Conservation (phyloP, 1,140 invertebrate species). For the Drosophila lowei region DNA sequence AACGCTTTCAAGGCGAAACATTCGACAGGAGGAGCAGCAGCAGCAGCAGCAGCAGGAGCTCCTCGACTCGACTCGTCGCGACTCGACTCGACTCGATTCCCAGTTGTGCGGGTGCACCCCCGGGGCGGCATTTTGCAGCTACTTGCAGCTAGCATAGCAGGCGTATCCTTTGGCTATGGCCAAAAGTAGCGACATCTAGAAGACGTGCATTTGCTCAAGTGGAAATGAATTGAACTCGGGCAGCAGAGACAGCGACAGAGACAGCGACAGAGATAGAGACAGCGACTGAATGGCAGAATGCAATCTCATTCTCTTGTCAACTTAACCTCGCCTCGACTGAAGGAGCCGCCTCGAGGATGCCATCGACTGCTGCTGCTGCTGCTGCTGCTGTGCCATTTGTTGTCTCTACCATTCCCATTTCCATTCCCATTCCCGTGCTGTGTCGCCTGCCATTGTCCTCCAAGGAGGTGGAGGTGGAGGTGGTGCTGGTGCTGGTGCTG, state of each 20-base stretch:
- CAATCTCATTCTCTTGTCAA: slow-evolving; percentile 81
- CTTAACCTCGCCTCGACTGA: slow-evolving; percentile 70
- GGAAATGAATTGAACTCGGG: slow-evolving; percentile 80
- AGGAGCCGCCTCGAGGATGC: slow-evolving; percentile 28
- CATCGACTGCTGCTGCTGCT: slow-evolving; percentile 19
- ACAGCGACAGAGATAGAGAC: slow-evolving; percentile 30
- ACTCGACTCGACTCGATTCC: slow-evolving; percentile 1
- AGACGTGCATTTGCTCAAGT: slow-evolving; percentile 81
- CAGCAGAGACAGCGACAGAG: slow-evolving; percentile 43
- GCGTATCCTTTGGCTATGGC: slow-evolving; percentile 41
- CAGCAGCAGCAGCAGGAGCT: too few relatives aligned
- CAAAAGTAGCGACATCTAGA: slow-evolving; percentile 52
- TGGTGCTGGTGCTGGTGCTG: too few relatives aligned
- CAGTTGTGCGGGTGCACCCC: slow-evolving; percentile 28
- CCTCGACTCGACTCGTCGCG: not conserved
- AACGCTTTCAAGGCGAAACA: slow-evolving; percentile 58
- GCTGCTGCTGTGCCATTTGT: slow-evolving; percentile 53
- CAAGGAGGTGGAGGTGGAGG: not conserved
- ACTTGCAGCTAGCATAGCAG: slow-evolving; percentile 43
- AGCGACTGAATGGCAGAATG: slow-evolving; percentile 58
- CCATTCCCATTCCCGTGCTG: not conserved
- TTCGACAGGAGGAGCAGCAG: slow-evolving; percentile 33
- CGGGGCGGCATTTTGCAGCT: slow-evolving; percentile 67
- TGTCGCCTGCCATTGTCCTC: slow-evolving; percentile 30
- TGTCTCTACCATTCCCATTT: slow-evolving; percentile 17